Base-by-base conservation (phyloP, 2,888 invertebrate genomes). In the Metacarcinus magister region DNA sequence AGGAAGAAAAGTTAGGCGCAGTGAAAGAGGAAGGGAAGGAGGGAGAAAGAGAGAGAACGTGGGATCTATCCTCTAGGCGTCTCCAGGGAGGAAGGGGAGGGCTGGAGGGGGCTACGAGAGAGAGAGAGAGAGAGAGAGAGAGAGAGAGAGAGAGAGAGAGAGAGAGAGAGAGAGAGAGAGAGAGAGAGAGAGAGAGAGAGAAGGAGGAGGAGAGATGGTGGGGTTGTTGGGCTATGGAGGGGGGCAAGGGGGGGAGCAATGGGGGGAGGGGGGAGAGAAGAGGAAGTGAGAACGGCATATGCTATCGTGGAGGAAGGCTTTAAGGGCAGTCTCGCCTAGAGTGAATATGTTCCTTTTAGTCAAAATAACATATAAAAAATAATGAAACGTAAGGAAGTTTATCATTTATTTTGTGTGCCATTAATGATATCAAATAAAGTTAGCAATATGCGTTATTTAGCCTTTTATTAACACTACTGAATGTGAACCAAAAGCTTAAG, bases 141-240 rank as follows among this genome's bases (percentile, higher is more conserved):
- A 39, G 32, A 46, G 19, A 43, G 48, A 28, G 87, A 13, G 90
- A 39, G 89, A 46, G 94, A 44, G 90, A n/a, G 89, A 75, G 89
- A 28, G 82, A n/a, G 90, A 44, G 60, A 44, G 94, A 82, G 87
- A 46, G 94, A 60, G 93, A 60, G 93, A 60, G 93, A 60, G 93
- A 39, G 93, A 60, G 75, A 19, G 43, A 60, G 60, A 28, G 93
- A 60, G 43, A 46, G 43, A 54, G 54, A 90, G 60, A 19, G 90
- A 90, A 90, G 90, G 39, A 60, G 19, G 90, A 54, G 39, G 60
- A n/a, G 67, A 39, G 91, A 91, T 48, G n/a, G 43, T 48, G 67
- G 39, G 87, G n/a, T 44, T 28, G 87, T 82, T 23, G 48, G 82
- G 28, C 48, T 16, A n/a, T 39, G 23, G 48, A 44, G 39, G 39